Conservation (phyloP, 2,888 invertebrate genomes). For the Heteromurus nitidus region DNA sequence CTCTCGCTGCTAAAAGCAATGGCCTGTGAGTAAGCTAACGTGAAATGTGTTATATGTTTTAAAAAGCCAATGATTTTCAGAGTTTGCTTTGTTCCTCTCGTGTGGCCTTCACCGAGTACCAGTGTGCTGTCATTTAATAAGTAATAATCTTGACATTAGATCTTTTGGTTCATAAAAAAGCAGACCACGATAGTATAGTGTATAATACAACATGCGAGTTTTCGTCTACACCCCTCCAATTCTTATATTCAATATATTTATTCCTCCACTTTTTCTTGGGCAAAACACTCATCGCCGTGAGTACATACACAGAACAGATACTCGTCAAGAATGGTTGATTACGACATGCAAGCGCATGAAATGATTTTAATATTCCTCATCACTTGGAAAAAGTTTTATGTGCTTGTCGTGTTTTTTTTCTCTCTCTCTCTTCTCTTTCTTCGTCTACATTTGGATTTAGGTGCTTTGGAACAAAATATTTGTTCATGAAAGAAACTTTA, state of each 20-base stretch:
- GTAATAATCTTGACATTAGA: conserved; percentile 48
- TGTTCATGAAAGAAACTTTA: background rate
- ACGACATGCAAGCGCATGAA: conserved; percentile 18
- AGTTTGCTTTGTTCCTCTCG: conserved; percentile 45
- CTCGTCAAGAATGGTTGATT: conserved; percentile 7
- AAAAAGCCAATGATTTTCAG: conserved; percentile 36
- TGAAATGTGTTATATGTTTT: conserved; percentile 29
- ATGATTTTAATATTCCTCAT: background rate
- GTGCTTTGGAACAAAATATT: too few relatives aligned
- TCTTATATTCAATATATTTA: too few relatives aligned
- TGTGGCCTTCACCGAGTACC: conserved; percentile 58
- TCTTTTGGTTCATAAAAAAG: conserved; percentile 42
- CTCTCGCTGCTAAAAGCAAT: too few relatives aligned
- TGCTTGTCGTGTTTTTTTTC: too few relatives aligned
- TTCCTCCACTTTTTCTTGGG: background rate
- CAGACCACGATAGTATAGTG: conserved; percentile 6
- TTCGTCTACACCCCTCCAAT: conserved; percentile 39
- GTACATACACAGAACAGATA: background rate
- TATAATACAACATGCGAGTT: background rate
- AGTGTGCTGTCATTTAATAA: conserved; percentile 55
- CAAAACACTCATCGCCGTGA: background rate
- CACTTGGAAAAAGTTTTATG: background rate
- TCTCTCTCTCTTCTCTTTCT: too few relatives aligned
- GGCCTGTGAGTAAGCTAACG: background rate
- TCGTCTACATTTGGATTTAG: background rate